Base-by-base conservation (phyloP, 2,888 invertebrate genomes). In the Lycaena phlaeas region DNA sequence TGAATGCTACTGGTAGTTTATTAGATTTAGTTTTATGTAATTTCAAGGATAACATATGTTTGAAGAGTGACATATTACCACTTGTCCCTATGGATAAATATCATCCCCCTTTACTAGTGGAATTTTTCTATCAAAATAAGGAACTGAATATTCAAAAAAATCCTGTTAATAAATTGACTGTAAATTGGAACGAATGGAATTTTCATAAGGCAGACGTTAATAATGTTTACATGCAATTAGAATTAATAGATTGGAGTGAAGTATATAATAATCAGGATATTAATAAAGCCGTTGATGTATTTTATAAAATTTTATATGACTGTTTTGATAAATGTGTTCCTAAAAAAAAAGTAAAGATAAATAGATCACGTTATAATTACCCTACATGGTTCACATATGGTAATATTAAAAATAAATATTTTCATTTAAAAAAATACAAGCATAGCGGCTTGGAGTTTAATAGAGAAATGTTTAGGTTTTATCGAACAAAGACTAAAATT, bases 401-500 rank as follows among this genome's bases (percentile, higher is more conserved):
- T 30, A 30, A 30, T 30, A 30, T 30, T 30, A 14, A 26, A 15
- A 10, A 14, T 10, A 36, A 26, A 22, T 22, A 25, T 15, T 38
- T 25, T 27, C 27, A 31, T 38, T 17, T 42, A 2, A 38, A 38
- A 25, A 38, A 27, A 17, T 31, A 14, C 18, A 42, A 31, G 27
- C 7, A 11, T 9, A 12, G n/a, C n/a, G 12, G 11, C 2, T n/a
- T 30, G 5, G 37, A 26, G 2, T 41, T 41, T 15, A 37, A 41
- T 26, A n/a, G 11, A 10, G 37, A 41, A 41, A 41, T 36, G 37
- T 41, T 41, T 22, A 26, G 14, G 3, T 28, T 27, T 11, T 36
- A 41, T 12, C 27, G 41, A 6, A 14, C 36, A 17, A 18, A 22
- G 6, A 29, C 29, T n/a, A 41, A 41, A 36, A n/a, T n/a, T n/a